phyloP scores from a whole-genome alignment of 1,140 invertebrate genomes.

The Tetramorium simillimum region DNA sequence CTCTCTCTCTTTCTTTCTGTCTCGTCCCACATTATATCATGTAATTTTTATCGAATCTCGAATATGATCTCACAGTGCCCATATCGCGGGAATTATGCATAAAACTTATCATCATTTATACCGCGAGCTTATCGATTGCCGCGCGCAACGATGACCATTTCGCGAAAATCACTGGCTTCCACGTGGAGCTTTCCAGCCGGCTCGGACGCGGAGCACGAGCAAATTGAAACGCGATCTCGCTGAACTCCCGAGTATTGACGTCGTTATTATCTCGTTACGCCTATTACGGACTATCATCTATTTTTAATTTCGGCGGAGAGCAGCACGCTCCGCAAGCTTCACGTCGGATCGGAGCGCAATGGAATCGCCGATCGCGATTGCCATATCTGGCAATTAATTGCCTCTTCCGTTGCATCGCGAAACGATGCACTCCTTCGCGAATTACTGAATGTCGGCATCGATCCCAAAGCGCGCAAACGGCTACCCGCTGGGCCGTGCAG shows the following conservation, averaged over 20 bases:
- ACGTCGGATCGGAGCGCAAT: neutral
- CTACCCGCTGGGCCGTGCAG: slow-evolving; percentile 75
- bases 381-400: neutral
- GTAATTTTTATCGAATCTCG: slow-evolving; percentile 79
- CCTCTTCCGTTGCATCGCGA: neutral
- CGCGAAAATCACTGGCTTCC: slow-evolving; percentile 45
- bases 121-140: slow-evolving; percentile 56
- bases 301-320: neutral
- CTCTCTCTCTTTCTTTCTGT: neutral
- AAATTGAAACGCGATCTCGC: slow-evolving; percentile 46
- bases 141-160: slow-evolving; percentile 38
- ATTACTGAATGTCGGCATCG: slow-evolving; percentile 26
- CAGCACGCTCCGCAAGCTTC: neutral
- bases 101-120: slow-evolving; percentile 72
- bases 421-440: neutral
- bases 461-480: slow-evolving; percentile 15
- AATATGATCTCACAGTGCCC: slow-evolving; percentile 75
- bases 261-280: slow-evolving; percentile 35
- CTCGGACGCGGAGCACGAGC: neutral
- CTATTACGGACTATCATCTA: neutral
- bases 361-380: neutral
- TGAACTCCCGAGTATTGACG: neutral
- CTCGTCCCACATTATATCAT: slow-evolving; percentile 72
- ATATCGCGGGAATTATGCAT: slow-evolving; percentile 77
- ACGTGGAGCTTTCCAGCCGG: neutral